A percentile compares a stretch with the other conserved stretches of the same genome.
Evolutionary conservation across 1,140 invertebrate species (phyloP).

Genomic region (Leptestheria dahalacensis): DNA sequence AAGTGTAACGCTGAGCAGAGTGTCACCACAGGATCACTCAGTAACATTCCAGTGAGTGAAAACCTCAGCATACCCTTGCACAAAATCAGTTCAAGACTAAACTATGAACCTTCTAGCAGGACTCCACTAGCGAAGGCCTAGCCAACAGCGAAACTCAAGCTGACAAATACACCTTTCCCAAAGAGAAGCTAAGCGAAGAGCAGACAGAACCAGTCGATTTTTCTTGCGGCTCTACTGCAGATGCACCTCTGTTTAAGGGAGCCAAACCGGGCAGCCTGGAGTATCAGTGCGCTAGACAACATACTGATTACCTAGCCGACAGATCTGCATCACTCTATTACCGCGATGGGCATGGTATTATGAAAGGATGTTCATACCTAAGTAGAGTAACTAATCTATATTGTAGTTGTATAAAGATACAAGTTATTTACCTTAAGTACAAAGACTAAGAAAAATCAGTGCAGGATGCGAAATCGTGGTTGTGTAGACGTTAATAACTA

Average conservation of each 20-base stretch:
- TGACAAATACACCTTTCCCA: neutral
- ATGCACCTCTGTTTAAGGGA: neutral
- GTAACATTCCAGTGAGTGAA: no score
- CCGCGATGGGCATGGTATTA: neutral
- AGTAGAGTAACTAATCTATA: no score
- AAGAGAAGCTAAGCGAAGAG: slow-evolving; percentile 29
- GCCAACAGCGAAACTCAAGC: neutral
- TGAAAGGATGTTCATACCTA: no score
- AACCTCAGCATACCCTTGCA: neutral
- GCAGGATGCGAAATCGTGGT: no score
- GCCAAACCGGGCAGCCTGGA: neutral
- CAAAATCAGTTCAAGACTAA: neutral
- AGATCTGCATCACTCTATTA: neutral
- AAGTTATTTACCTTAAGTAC: no score
- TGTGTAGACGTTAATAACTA: no score
- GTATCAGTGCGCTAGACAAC: neutral
- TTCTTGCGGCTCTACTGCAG: slow-evolving; percentile 24
- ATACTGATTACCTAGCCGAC: neutral
- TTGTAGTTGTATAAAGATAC: no score
- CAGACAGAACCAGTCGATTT: slow-evolving; percentile 54
- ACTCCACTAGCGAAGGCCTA: neutral
- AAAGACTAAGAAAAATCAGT: no score
- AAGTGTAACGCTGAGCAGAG: slow-evolving; percentile 34
- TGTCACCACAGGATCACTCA: slow-evolving; percentile 45
- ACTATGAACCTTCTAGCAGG: neutral